Evolutionary conservation across 2,113 vertebrate species (phyloP).

Genomic region (Dasyprocta punctata): DNA sequence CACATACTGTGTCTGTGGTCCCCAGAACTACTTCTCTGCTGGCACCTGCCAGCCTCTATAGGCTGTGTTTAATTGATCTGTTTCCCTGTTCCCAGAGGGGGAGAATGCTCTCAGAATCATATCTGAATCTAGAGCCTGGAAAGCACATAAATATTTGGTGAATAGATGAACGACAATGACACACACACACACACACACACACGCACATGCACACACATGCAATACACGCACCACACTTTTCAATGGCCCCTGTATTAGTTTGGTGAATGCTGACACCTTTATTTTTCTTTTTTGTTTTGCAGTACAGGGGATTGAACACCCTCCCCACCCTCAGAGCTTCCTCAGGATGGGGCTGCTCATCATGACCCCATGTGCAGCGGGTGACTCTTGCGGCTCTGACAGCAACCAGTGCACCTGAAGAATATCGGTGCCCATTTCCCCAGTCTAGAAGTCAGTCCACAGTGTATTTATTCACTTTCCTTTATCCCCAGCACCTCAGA

Average conservation of each 20-base stretch:
- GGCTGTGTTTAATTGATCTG: background rate
- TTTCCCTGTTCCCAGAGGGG: background rate
- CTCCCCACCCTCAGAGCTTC: background rate
- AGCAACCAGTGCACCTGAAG: background rate
- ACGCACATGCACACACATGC: background rate
- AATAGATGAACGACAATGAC: background rate
- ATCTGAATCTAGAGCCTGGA: background rate
- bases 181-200: background rate
- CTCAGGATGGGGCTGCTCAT: background rate
- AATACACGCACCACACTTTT: background rate
- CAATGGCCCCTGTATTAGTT: no score
- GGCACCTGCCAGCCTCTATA: background rate
- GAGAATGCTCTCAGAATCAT: background rate
- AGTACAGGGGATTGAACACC: background rate
- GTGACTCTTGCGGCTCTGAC: background rate
- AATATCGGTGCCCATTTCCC: accelerated
- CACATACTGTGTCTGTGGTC: background rate
- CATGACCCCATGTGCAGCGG: accelerated
- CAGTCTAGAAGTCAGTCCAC: background rate
- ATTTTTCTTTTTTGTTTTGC: background rate
- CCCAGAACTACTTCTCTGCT: background rate
- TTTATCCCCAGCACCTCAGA: background rate
- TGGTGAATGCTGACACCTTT: background rate
- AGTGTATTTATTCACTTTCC: background rate
- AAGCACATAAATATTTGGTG: background rate